phyloP scores from a whole-genome alignment of 2,888 invertebrate species.

The Drosophila affinis region DNA sequence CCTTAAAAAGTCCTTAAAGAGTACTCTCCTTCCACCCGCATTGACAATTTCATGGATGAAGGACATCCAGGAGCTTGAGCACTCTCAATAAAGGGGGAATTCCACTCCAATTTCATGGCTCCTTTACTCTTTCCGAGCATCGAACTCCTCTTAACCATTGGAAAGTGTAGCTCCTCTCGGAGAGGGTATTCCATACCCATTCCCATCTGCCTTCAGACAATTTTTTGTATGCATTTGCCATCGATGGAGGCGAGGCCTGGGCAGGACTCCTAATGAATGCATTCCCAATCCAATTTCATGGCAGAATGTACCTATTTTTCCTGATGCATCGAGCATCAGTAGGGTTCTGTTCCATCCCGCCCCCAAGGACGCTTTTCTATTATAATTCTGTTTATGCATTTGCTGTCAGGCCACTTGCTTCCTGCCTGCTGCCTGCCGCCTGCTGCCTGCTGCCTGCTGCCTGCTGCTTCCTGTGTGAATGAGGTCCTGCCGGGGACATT shows the following conservation, averaged over 20 bases:
- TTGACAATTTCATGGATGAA: too few species aligned
- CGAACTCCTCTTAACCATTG: not conserved
- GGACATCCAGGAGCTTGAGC: not conserved
- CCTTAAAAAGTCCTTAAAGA: too few species aligned
- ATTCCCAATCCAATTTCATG: not conserved
- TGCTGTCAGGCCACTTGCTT: conserved; percentile 46
- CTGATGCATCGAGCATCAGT: not conserved
- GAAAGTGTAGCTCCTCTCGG: not conserved
- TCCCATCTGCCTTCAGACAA: not conserved
- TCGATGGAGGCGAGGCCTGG: not conserved
- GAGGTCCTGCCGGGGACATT: conserved; percentile 66
- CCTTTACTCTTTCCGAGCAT: not conserved
- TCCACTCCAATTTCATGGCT: not conserved
- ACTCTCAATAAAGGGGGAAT: not conserved
- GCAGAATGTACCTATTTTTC: not conserved
- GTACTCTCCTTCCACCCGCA: too few species aligned
- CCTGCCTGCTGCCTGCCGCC: conserved; percentile 32
- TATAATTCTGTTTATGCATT: conserved; percentile 71
- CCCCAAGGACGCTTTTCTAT: conserved; percentile 46
- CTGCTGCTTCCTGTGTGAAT: conserved; percentile 20
- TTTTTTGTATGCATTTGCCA: not conserved
- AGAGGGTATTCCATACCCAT: not conserved
- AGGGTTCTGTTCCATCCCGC: not conserved
- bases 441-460: conserved; percentile 18
- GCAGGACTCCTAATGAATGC: not conserved